Conservation (phyloP, 1,140 invertebrate genomes). For the Adelges cooleyi region DNA sequence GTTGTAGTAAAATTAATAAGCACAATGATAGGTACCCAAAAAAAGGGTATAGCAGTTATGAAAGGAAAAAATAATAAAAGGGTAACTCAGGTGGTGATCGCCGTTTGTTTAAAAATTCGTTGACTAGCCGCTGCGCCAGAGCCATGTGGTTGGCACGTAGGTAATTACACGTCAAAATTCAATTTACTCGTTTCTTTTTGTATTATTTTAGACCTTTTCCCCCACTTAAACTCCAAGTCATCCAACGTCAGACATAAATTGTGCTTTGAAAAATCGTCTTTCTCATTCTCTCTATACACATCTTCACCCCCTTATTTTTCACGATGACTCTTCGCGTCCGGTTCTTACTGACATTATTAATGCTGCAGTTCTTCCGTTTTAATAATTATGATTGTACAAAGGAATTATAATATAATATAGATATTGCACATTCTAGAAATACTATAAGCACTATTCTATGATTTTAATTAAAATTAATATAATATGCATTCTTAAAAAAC, state of each 20-base stretch:
- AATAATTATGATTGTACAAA: too few relatives aligned
- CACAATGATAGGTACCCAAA: too few relatives aligned
- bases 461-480: too few relatives aligned
- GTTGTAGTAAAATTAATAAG: too few relatives aligned
- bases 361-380: too few relatives aligned
- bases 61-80: too few relatives aligned
- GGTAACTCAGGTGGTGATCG: background rate
- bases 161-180: conserved; percentile 7
- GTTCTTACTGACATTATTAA: too few relatives aligned
- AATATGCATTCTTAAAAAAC: too few relatives aligned
- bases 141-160: background rate
- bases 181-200: background rate
- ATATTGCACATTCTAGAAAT: too few relatives aligned
- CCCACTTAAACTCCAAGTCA: background rate
- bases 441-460: too few relatives aligned
- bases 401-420: too few relatives aligned
- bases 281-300: background rate
- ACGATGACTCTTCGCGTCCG: background rate
- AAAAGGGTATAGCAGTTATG: too few relatives aligned
- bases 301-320: background rate
- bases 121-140: background rate
- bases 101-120: background rate
- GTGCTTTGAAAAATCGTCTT: conserved; percentile 13
- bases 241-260: background rate
- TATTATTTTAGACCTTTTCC: background rate